Conservation (phyloP, 2,888 invertebrate species). For the Eumacrocentrus americanus region DNA sequence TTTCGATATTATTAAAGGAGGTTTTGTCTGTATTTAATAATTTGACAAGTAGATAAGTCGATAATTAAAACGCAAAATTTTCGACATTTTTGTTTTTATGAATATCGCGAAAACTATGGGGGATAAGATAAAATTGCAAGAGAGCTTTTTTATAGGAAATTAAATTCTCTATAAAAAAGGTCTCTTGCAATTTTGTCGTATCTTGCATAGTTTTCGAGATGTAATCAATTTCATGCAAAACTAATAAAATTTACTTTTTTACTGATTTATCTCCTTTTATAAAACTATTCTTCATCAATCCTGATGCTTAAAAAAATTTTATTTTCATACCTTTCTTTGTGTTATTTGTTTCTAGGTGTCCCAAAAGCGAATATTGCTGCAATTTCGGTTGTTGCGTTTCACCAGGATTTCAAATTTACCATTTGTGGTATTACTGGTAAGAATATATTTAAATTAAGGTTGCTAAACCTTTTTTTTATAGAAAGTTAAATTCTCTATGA, state of each 20-base stretch:
- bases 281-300: too few species aligned
- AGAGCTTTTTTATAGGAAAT: not conserved
- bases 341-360: slow-evolving; percentile 54
- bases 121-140: not conserved
- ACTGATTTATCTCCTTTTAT: not conserved
- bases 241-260: not conserved
- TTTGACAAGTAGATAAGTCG: too few species aligned
- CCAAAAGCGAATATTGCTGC: slow-evolving; percentile 65
- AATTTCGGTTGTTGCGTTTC: slow-evolving; percentile 65
- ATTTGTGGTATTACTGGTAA: slow-evolving; percentile 67
- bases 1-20: too few species aligned
- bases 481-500: not conserved
- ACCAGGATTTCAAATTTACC: slow-evolving; percentile 64
- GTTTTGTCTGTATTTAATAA: too few species aligned
- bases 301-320: not conserved
- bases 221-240: not conserved
- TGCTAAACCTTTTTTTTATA: slow-evolving; percentile 13
- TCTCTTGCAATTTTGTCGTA: not conserved
- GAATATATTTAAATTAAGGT: slow-evolving; percentile 32
- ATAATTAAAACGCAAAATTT: too few species aligned
- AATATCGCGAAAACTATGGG: not conserved
- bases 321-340: too few species aligned
- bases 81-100: not conserved
- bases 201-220: not conserved
- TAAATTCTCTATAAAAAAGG: not conserved